These are phyloP conservation scores for Cataglyphis rosenhaueri DNA, from an alignment of 2,888 invertebrate genomes.

Conservation along the genomic window DNA sequence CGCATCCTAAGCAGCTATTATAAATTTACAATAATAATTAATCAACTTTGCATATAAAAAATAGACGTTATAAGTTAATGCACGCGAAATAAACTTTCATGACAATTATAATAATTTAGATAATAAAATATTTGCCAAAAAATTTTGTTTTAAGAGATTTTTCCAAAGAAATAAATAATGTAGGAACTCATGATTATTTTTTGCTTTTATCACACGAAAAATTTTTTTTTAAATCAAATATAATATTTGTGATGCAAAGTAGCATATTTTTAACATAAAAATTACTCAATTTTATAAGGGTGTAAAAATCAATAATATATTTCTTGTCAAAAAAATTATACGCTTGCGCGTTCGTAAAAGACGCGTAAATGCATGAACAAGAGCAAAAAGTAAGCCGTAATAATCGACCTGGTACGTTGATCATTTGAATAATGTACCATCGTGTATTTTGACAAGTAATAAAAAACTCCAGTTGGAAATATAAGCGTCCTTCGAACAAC, in stretches of 20 bases:
- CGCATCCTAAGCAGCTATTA: background rate
- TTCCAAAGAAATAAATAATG: slow-evolving; percentile 2
- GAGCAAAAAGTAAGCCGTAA: background rate
- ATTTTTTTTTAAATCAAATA: background rate
- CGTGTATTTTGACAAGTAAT: background rate
- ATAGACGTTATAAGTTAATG: background rate
- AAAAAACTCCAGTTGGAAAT: background rate
- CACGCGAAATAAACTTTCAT: background rate
- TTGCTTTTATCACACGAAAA: background rate
- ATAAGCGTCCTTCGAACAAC: background rate
- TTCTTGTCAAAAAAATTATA: background rate
- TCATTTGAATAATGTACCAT: slow-evolving; percentile 15
- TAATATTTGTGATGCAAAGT: background rate
- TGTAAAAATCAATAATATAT: background rate
- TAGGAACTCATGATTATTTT: background rate
- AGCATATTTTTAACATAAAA: background rate
- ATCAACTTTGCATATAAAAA: background rate
- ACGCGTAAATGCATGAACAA: background rate
- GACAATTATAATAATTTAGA: background rate
- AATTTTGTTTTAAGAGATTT: background rate
- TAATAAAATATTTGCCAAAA: background rate
- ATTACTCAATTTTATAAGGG: background rate
- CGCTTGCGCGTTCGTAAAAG: background rate
- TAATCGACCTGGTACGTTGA: background rate
- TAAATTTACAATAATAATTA: background rate